Evolutionary conservation across 2,797 vertebrate species (phyloP).

Genomic region (Galagoides demidoff): DNA sequence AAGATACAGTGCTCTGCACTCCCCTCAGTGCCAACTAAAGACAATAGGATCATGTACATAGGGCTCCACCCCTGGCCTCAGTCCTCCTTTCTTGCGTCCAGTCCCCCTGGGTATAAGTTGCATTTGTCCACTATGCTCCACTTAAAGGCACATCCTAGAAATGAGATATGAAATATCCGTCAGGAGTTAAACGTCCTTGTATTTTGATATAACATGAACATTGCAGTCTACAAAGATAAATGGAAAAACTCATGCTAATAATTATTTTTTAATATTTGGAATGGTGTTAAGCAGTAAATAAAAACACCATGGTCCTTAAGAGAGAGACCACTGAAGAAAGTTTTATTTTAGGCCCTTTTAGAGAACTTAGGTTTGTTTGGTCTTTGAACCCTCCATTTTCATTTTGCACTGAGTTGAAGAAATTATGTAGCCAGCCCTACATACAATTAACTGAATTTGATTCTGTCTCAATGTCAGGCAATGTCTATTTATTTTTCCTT

Average conservation of each 20-base stretch:
- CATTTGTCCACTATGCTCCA: not conserved
- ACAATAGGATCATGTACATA: accelerated
- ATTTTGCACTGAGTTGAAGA: not conserved
- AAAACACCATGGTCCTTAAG: not conserved
- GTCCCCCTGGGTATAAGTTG: not conserved
- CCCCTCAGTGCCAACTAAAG: not conserved
- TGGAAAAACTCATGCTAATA: not conserved
- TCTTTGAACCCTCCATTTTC: not conserved
- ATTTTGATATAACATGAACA: not conserved
- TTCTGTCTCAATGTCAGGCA: not conserved
- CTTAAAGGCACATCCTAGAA: not conserved
- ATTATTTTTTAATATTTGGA: not conserved
- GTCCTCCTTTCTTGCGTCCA: not conserved
- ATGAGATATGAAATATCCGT: not conserved
- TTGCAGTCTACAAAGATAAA: not conserved
- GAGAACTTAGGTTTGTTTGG: not conserved
- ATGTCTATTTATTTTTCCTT: not conserved
- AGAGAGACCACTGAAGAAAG: not conserved
- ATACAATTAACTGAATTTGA: not conserved
- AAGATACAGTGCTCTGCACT: not conserved
- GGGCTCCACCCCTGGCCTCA: not conserved
- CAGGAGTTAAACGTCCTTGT: not conserved
- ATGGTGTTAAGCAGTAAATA: not conserved
- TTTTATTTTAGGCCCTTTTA: not conserved
- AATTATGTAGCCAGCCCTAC: not conserved